Evolutionary conservation across 30 jellyfish, hydroid and myxozoan genomes (phyloP).

Genomic region (Hydractinia echinata): DNA sequence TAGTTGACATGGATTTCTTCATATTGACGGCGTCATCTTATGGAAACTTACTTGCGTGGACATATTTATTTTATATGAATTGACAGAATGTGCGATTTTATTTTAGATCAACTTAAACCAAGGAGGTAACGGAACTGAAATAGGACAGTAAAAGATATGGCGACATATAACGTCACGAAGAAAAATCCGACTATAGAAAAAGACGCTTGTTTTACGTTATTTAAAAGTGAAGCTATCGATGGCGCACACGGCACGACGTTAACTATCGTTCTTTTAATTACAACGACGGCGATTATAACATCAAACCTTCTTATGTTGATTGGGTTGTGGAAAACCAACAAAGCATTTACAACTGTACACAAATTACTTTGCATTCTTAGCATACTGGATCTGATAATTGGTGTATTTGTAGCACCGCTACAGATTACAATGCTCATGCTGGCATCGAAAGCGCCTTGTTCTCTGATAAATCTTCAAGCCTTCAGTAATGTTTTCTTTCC

Average conservation of each 20-base stretch:
- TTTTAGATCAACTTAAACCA: too few relatives aligned
- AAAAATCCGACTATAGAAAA: too few relatives aligned
- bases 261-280: neutral
- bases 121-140: too few relatives aligned
- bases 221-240: neutral
- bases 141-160: too few relatives aligned
- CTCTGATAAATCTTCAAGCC: conserved; percentile 7
- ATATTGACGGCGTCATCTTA: too few relatives aligned
- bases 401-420: conserved; percentile 11
- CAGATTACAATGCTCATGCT: neutral
- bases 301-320: neutral
- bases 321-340: conserved; percentile 1
- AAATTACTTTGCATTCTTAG: neutral
- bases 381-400: neutral
- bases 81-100: too few relatives aligned
- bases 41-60: too few relatives aligned
- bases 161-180: too few relatives aligned
- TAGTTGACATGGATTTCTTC: too few relatives aligned
- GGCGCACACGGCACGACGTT: conserved; percentile 8
- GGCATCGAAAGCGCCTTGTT: conserved; percentile 21
- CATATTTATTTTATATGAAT: too few relatives aligned
- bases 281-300: neutral
- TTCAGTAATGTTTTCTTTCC: neutral
- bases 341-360: conserved; percentile 3
- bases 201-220: neutral